Evolutionary conservation across 2,113 vertebrate genomes (phyloP), one percentile per base, ranked within the genome.

Genomic region (Galbula dea): DNA sequence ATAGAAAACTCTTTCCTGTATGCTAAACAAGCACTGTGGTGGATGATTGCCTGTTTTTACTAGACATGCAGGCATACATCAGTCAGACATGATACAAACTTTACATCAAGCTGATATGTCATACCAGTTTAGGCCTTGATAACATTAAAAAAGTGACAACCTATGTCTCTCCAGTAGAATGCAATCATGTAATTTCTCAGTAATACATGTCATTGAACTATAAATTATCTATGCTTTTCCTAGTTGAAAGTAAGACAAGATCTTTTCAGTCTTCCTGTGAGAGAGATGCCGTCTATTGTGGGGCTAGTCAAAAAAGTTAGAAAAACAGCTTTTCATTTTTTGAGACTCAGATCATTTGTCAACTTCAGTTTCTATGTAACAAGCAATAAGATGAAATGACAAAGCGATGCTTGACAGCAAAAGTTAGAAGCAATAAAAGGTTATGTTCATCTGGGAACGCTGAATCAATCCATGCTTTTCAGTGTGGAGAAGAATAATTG

Each of bases 401-500:
- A 84, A 94, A 95, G 75, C 73, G 14, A 30, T 34, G 5, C 10
- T 84, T 83, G 27, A 67, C 27, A 69, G 54, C 9, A 83, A 93
- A 95, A 91, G 7, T 94, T 96, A 2, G 9, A 90, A 52, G 45
- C 20, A 94, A 85, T 88, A 93, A 85, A 90, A 92, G 74, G 52
- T 78, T 90, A 61, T 61, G n/a, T 39, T 91, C 22, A 51, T 45
- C 72, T 91, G 49, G 46, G 49, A 92, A 84, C 30, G 27, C 13
- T 93, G 49, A 34, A 82, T 71, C 34, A 66, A 78, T 69, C 65
- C 32, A 46, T 21, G 39, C 26, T 93, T 94, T 72, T 83, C 43
- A 95, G 12, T 26, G 26, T 26, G 17, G 18, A 73, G 58, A 90
- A 75, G 88, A 90, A 93, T 54, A 81, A 83, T 81, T 93, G 39